Evolutionary conservation across 1,140 invertebrate genomes (phyloP), one percentile per base, ranked within the genome.

Genomic region (Aphelenchoides avenae): DNA sequence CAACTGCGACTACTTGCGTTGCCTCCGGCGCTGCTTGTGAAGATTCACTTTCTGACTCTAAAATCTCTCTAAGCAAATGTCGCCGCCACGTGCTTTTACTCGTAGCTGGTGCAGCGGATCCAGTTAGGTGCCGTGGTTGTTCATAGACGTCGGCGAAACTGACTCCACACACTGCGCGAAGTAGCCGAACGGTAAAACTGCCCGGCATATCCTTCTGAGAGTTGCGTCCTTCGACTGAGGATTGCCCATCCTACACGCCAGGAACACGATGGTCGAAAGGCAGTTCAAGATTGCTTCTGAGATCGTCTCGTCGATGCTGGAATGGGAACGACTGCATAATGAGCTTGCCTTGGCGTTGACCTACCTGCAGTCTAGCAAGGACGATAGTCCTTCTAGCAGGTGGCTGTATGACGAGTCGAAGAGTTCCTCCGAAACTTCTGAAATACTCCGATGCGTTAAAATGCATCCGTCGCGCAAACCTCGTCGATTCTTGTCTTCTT

Each of bases 341-440:
- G 13, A 9, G n/a, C 52, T 53, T 42, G 41, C 15, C 26, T 9
- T 54, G 18, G 20, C 9, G 33, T 20, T 51, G 5, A 20, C n/a
- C 6, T 78, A 86, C 85, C 85, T 93, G 1, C 91, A 90, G 79
- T 96, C 93, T 15, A 95, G 85, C 13, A 97, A 78, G 0, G 91
- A 85, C 62, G 88, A 89, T 26, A 96, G 80, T 6, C 91, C 90
- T 66, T 89, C 88, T 13, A 95, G 81, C 27, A 96, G 79, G 5
- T 90, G 91, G 77, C 89, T 90, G 91, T 91, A 96, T 61, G 90
- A 91, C 0, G 91, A 95, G 73, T 89, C 89, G 3, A 96, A 86
- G 20, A 97, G 78, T 78, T 93, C 87, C 39, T 79, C 72, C 50
- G 78, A 64, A 33, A 81, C 47, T 81, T 78, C 67, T 86, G 83